Evolutionary conservation across 2,888 invertebrate genomes (phyloP).

Genomic region (Herminia tarsipennalis): DNA sequence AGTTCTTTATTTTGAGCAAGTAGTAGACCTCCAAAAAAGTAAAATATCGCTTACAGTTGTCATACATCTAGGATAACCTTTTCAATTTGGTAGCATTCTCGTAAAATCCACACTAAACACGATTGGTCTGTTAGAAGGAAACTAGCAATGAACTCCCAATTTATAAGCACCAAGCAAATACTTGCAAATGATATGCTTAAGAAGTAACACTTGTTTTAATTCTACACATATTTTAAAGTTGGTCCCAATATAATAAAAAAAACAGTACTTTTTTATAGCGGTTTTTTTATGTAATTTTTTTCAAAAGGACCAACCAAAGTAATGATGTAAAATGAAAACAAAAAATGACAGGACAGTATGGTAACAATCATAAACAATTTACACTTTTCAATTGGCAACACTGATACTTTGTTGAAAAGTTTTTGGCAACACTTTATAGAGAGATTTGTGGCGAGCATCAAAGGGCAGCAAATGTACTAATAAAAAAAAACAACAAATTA

Average conservation of each 20-base stretch:
- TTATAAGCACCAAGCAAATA: slow-evolving; percentile 41
- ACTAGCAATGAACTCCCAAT: slow-evolving; percentile 46
- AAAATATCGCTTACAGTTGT: slow-evolving; percentile 19
- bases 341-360: slow-evolving; percentile 37
- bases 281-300: not conserved
- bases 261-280: not conserved
- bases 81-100: slow-evolving; percentile 17
- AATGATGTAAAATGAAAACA: slow-evolving; percentile 34
- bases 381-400: slow-evolving; percentile 31
- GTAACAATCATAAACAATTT: slow-evolving; percentile 16
- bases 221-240: slow-evolving; percentile 14
- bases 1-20: not conserved
- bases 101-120: slow-evolving; percentile 39
- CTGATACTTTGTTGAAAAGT: slow-evolving; percentile 15
- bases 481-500: slow-evolving; percentile 46
- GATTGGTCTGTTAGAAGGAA: slow-evolving; percentile 37
- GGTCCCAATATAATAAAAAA: not conserved
- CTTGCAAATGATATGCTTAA: slow-evolving; percentile 10
- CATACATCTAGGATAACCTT: slow-evolving; percentile 12
- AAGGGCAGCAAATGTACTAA: slow-evolving; percentile 46
- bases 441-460: slow-evolving; percentile 51
- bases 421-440: slow-evolving; percentile 34
- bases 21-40: slow-evolving; percentile 10
- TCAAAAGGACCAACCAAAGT: slow-evolving; percentile 6
- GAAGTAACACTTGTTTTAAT: slow-evolving; percentile 13